Conservation (phyloP, 2,113 vertebrate genomes). For the Eudyptes chrysolophus region DNA sequence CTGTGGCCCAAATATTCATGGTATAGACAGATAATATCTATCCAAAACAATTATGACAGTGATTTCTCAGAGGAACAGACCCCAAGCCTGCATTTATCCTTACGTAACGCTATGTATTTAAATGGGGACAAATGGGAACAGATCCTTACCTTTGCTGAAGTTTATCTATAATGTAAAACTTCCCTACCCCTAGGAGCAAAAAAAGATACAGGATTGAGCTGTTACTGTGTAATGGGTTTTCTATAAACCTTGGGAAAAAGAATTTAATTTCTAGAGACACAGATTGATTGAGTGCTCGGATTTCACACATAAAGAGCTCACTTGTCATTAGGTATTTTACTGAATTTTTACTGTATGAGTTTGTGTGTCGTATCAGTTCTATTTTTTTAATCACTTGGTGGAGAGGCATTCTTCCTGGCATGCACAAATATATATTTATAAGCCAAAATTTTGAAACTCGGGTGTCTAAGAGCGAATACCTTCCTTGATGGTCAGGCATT, state of each 20-base stretch:
- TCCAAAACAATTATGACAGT: not conserved
- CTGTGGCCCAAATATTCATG: not conserved
- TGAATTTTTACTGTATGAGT: not conserved
- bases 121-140: not conserved
- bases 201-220: not conserved
- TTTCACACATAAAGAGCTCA: not conserved
- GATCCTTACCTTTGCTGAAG: not conserved
- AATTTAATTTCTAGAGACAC: not conserved
- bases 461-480: not conserved
- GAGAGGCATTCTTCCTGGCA: not conserved
- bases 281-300: not conserved
- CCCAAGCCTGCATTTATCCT: not conserved
- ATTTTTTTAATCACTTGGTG: not conserved
- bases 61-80: not conserved
- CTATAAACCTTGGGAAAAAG: not conserved
- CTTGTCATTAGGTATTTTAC: not conserved
- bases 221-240: not conserved
- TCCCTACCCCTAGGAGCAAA: not conserved
- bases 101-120: not conserved
- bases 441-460: not conserved
- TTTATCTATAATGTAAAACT: not conserved
- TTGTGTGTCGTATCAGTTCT: not conserved
- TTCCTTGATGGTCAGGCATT: not conserved
- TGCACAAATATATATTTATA: not conserved
- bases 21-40: not conserved